A percentile compares a stretch with the other conserved stretches of the same genome.
These are phyloP conservation scores for Lasioglossum oenotherae DNA, from an alignment of 2,888 invertebrate species.

Conservation along the genomic window DNA sequence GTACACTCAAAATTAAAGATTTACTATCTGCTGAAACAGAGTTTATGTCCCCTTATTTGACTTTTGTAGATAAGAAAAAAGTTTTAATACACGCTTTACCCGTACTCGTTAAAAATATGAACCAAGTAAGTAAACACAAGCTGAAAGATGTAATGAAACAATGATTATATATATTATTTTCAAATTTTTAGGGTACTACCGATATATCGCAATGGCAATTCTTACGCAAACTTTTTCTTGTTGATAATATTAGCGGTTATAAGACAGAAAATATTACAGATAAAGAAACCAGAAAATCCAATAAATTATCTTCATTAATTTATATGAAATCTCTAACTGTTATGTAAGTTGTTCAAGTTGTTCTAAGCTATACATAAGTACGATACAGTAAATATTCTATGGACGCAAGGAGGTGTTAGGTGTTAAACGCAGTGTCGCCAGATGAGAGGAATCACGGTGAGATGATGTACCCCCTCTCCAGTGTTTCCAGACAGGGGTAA, in stretches of 20 bases:
- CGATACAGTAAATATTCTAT: no score
- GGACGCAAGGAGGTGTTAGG: no score
- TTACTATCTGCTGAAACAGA: slow-evolving; percentile 81
- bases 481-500: no score
- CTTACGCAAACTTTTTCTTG: slow-evolving; percentile 88
- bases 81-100: slow-evolving; percentile 86
- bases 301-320: slow-evolving; percentile 76
- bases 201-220: slow-evolving; percentile 87
- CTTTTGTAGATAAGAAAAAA: slow-evolving; percentile 83
- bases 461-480: no score
- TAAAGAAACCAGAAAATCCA: not conserved
- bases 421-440: no score
- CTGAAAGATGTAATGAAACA: slow-evolving; percentile 61
- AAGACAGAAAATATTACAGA: slow-evolving; percentile 59
- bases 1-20: slow-evolving; percentile 80
- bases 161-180: not conserved
- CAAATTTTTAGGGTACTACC: slow-evolving; percentile 41
- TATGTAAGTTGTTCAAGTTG: slow-evolving; percentile 70
- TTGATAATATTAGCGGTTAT: slow-evolving; percentile 86
- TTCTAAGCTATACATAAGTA: not conserved
- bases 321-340: slow-evolving; percentile 82
- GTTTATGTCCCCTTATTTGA: slow-evolving; percentile 86
- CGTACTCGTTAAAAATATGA: slow-evolving; percentile 85
- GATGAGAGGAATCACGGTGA: no score
- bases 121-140: slow-evolving; percentile 77